Evolutionary conservation across 2,113 vertebrate species (phyloP).

Genomic region (Orycteropus afer): DNA sequence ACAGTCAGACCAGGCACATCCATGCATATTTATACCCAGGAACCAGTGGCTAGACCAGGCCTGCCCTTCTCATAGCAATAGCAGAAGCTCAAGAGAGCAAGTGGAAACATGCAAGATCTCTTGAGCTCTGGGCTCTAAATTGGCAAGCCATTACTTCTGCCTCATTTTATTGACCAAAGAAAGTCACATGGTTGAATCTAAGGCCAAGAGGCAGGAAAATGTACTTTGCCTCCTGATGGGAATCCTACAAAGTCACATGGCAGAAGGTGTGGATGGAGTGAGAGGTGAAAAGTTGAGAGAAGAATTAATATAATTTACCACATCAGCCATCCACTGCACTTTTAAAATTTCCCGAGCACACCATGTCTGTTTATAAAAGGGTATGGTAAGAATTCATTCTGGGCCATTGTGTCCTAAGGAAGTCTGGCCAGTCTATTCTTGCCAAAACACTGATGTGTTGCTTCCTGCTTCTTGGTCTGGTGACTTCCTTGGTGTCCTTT

Average conservation of each 20-base stretch:
- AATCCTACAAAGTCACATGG: neutral
- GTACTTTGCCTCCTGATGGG: neutral
- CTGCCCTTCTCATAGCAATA: neutral
- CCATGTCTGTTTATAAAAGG: neutral
- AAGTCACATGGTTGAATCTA: constrained; percentile 7
- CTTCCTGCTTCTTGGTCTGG: neutral
- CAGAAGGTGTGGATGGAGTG: neutral
- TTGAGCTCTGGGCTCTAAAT: neutral
- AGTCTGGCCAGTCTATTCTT: neutral
- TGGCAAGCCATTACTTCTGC: neutral
- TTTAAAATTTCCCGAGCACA: neutral
- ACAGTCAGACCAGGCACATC: neutral
- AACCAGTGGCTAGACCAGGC: neutral
- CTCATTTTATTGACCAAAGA: neutral
- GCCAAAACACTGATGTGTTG: neutral
- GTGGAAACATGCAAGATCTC: neutral
- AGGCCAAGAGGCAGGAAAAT: neutral
- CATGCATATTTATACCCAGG: neutral
- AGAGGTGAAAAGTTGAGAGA: neutral
- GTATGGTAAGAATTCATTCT: neutral
- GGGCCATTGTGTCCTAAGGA: neutral
- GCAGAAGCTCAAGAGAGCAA: neutral
- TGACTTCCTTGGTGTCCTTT: neutral
- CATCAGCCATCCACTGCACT: neutral
- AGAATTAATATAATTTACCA: neutral